phyloP scores from a whole-genome alignment of 2,113 vertebrate genomes.

The Ictidomys tridecemlineatus region DNA sequence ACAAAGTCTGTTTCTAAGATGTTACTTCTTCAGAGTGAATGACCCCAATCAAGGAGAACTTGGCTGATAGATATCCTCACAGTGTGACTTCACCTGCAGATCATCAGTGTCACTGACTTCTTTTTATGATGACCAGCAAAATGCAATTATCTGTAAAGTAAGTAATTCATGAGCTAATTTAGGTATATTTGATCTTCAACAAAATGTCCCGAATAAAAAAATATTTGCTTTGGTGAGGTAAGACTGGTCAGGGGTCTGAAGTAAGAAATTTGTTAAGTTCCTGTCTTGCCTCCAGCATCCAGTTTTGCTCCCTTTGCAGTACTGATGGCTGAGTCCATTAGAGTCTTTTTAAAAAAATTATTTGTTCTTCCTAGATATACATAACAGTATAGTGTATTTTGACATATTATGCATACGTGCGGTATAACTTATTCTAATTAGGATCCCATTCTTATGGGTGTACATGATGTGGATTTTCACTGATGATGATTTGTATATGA shows the following conservation, averaged over 20 bases:
- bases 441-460: no score
- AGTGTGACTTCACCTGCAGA: background rate
- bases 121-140: background rate
- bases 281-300: background rate
- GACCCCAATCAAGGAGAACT: background rate
- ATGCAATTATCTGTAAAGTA: background rate
- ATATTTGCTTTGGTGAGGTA: background rate
- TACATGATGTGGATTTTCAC: no score
- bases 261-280: background rate
- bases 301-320: background rate
- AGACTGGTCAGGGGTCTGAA: background rate
- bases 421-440: no score
- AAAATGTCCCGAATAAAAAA: background rate
- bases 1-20: background rate
- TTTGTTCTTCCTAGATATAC: no score
- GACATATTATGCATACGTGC: no score
- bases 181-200: background rate
- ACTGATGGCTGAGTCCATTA: background rate
- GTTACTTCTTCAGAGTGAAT: background rate
- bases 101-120: background rate
- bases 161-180: background rate
- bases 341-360: background rate
- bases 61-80: background rate
- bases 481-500: background rate
- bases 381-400: no score